Conservation (phyloP, 37 sponge, comb jelly and placozoan genomes). For the Theonella swinhoei region DNA sequence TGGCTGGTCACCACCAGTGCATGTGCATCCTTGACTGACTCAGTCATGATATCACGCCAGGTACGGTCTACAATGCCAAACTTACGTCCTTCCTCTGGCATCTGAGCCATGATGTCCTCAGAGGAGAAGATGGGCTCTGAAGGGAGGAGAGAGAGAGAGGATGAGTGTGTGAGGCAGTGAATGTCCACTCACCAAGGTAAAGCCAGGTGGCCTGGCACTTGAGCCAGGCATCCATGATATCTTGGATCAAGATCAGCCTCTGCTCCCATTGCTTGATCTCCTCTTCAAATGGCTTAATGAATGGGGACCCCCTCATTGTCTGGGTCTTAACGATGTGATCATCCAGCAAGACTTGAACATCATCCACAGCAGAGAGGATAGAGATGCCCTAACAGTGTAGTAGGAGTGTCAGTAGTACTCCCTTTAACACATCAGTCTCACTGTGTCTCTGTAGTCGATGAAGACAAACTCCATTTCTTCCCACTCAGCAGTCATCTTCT, state of each 20-base stretch:
- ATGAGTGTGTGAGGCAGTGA: background rate
- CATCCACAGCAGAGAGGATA: conserved; percentile 94
- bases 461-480: conserved; percentile 79
- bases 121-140: conserved; percentile 96
- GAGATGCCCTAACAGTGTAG: conserved; percentile 70
- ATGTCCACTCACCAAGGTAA: conserved; percentile 58
- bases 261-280: conserved; percentile 97
- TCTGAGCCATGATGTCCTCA: conserved; percentile 98
- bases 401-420: background rate
- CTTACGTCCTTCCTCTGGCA: conserved; percentile 98
- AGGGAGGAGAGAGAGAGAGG: background rate
- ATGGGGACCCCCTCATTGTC: conserved; percentile 98
- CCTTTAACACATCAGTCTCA: background rate
- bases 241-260: conserved; percentile 86
- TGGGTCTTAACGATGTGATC: conserved; percentile 98
- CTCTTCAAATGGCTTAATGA: conserved; percentile 96
- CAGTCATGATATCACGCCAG: conserved; percentile 93
- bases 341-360: conserved; percentile 92
- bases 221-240: conserved; percentile 96
- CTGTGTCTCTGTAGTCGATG: conserved; percentile 93
- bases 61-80: conserved; percentile 91
- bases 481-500: conserved; percentile 98
- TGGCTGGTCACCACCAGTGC: conserved; percentile 82
- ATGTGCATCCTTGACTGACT: conserved; percentile 86
- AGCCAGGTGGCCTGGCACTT: conserved; percentile 98